A percentile compares a stretch with the other conserved stretches of the same genome.
phyloP scores from a whole-genome alignment of 1,140 invertebrate genomes.

The Gonioctena quinquepunctata region DNA sequence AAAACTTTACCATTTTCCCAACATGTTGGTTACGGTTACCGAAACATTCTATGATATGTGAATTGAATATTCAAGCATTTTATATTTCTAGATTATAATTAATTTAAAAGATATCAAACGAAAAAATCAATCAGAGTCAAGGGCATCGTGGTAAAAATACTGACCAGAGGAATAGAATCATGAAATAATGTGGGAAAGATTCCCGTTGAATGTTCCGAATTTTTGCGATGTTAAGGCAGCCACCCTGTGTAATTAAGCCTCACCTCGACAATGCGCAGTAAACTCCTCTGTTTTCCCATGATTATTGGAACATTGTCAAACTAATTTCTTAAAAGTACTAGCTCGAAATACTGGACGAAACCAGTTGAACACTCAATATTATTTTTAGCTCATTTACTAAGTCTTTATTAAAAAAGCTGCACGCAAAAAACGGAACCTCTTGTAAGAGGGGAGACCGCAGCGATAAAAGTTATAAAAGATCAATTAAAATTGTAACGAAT shows the following conservation, averaged over 20 bases:
- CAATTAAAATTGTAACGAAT: background rate
- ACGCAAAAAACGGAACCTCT: background rate
- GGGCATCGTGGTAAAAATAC: too few species aligned
- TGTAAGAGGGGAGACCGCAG: background rate
- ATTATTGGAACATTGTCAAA: slow-evolving; percentile 11
- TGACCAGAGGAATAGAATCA: too few species aligned
- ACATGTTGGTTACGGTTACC: too few species aligned
- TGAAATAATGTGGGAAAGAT: too few species aligned
- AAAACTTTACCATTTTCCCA: too few species aligned
- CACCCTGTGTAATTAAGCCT: slow-evolving; percentile 7
- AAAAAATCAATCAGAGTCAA: too few species aligned
- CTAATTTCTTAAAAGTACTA: slow-evolving; percentile 11
- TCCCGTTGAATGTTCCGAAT: background rate
- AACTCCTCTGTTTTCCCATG: background rate
- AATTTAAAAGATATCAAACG: too few species aligned
- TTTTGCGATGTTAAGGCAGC: background rate
- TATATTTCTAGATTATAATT: too few species aligned
- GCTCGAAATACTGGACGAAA: background rate
- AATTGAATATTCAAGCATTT: too few species aligned
- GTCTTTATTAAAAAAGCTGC: background rate
- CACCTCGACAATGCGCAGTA: background rate
- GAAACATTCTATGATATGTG: too few species aligned
- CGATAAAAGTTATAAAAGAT: background rate
- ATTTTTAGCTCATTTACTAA: slow-evolving; percentile 8
- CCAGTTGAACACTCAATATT: background rate